phyloP scores from a whole-genome alignment of 2,113 vertebrate species.

The Poicephalus meyeri region DNA sequence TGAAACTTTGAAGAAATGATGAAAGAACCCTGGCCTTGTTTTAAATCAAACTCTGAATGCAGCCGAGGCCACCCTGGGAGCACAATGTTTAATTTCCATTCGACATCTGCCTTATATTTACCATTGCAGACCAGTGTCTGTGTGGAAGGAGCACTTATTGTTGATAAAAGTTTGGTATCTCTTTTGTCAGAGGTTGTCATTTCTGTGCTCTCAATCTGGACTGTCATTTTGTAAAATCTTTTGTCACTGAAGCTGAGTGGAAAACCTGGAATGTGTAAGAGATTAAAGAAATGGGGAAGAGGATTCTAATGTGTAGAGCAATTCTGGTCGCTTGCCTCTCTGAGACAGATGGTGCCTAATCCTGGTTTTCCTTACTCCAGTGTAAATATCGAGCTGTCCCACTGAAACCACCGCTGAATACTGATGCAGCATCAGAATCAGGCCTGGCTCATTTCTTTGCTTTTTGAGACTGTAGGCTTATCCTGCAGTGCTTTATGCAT shows the following conservation, averaged over 20 bases:
- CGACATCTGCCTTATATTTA: constrained; percentile 54
- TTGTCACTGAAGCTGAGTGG: constrained; percentile 31
- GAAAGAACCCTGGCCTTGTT: constrained; percentile 60
- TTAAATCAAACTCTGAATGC: constrained; percentile 69
- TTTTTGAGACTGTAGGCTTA: background rate
- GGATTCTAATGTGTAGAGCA: constrained; percentile 29
- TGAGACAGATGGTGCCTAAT: constrained; percentile 12
- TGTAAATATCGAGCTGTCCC: constrained; percentile 15
- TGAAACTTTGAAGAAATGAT: constrained; percentile 68
- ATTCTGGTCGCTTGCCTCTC: background rate
- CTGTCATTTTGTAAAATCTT: constrained; percentile 58
- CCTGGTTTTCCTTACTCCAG: constrained; percentile 51
- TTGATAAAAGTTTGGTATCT: constrained; percentile 41
- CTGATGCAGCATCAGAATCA: background rate
- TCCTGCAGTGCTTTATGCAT: background rate
- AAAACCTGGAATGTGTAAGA: constrained; percentile 37
- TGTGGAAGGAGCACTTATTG: constrained; percentile 24
- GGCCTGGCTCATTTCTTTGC: constrained; percentile 33
- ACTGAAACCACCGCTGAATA: background rate
- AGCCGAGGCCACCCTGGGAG: constrained; percentile 52
- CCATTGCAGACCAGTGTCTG: background rate
- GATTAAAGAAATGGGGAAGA: constrained; percentile 9
- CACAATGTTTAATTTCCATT: constrained; percentile 65
- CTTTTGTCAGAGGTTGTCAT: constrained; percentile 64
- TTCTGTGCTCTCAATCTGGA: constrained; percentile 55